Conservation (phyloP, 2,888 invertebrate species). For the Drosophila kokeensis region DNA sequence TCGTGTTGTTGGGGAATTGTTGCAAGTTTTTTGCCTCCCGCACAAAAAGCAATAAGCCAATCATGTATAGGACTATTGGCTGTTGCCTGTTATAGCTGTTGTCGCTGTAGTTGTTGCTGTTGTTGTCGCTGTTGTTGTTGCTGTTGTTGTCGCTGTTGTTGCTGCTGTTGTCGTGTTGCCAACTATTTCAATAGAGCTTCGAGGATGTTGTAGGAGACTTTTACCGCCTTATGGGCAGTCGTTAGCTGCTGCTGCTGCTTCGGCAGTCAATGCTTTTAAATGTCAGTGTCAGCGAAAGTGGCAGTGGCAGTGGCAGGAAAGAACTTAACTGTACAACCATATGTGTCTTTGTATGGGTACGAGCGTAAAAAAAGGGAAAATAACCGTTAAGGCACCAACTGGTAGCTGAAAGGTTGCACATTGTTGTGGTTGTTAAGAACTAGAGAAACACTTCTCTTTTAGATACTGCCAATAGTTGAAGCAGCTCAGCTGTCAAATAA, state of each 20-base stretch:
- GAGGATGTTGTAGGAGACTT: conserved; percentile 27
- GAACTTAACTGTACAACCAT: conserved; percentile 21
- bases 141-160: conserved; percentile 10
- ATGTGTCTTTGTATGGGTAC: background rate
- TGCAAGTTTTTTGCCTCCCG: conserved; percentile 1
- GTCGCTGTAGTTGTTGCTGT: conserved; percentile 4
- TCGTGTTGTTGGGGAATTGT: conserved; percentile 65
- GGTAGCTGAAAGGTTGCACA: conserved; percentile 42
- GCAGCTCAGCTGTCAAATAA: conserved; percentile 35
- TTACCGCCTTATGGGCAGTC: conserved; percentile 59
- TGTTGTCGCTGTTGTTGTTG: conserved; percentile 31
- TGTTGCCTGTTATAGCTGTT: conserved; percentile 23
- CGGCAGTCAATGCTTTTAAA: conserved; percentile 63
- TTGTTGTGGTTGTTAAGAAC: conserved; percentile 21
- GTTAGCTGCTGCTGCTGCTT: conserved; percentile 43
- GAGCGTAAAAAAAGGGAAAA: conserved; percentile 5
- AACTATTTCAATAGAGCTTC: conserved; percentile 52
- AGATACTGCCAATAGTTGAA: conserved; percentile 7
- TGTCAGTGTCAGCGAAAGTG: conserved; percentile 75
- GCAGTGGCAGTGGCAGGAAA: conserved; percentile 38
- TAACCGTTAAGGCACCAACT: conserved; percentile 25
- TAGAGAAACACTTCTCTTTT: conserved; percentile 4
- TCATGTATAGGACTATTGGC: conserved; percentile 73
- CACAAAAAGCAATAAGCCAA: conserved; percentile 56
- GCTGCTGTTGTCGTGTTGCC: conserved; percentile 44